phyloP scores from a whole-genome alignment of 2,113 vertebrate species.

The Pelmatolapia mariae region DNA sequence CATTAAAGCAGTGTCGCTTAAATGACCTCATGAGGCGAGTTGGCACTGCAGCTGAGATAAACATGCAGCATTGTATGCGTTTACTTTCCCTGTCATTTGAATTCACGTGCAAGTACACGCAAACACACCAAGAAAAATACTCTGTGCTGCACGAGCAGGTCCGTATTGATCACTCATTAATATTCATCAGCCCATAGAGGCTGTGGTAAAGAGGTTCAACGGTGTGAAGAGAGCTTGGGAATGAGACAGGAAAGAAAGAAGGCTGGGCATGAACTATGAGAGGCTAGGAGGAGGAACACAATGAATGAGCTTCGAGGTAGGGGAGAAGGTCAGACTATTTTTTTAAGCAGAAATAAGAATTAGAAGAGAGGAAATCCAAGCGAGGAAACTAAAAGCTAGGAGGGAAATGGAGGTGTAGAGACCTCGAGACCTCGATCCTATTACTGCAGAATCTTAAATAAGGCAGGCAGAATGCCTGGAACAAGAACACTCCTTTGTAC shows the following conservation, averaged over 20 bases:
- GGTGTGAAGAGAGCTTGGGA: neutral
- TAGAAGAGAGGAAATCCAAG: neutral
- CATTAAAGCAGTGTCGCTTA: constrained; percentile 24
- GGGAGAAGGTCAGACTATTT: neutral
- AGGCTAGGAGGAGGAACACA: neutral
- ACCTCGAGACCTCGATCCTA: constrained; percentile 5
- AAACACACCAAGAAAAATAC: neutral
- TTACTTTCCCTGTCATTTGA: neutral
- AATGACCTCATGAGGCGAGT: constrained; percentile 29
- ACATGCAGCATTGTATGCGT: neutral
- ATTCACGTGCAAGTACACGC: neutral
- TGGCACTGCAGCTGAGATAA: neutral
- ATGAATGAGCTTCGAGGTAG: neutral
- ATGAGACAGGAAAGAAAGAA: neutral
- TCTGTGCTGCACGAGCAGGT: neutral
- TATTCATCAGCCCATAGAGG: constrained; percentile 22
- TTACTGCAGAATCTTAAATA: constrained; percentile 32
- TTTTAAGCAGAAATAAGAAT: constrained; percentile 2
- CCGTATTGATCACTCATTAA: constrained; percentile 21
- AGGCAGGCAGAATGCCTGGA: neutral
- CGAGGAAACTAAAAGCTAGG: neutral
- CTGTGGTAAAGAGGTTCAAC: neutral
- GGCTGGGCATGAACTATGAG: neutral
- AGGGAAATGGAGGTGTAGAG: neutral
- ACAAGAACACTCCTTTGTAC: neutral